phyloP scores from a whole-genome alignment of 2,888 invertebrate species.

The Eupithecia insigniata region DNA sequence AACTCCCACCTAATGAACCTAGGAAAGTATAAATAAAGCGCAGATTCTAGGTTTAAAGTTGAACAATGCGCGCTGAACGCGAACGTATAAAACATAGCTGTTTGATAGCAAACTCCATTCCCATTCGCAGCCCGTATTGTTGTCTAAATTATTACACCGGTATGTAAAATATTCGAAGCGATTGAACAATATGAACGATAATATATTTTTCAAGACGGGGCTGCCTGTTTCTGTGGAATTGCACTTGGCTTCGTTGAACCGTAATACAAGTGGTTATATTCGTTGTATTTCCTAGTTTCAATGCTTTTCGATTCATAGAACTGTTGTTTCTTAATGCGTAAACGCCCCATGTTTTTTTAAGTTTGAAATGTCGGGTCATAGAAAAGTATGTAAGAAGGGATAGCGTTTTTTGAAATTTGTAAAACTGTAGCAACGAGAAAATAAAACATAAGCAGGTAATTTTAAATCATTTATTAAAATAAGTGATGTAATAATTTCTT shows the following conservation, averaged over 20 bases:
- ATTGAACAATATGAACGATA: slow-evolving; percentile 57
- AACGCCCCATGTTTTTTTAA: neutral
- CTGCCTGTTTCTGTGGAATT: slow-evolving; percentile 53
- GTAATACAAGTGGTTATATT: slow-evolving; percentile 38
- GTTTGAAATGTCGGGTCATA: neutral
- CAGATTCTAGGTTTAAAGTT: neutral
- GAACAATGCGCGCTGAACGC: slow-evolving; percentile 19
- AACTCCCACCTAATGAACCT: neutral
- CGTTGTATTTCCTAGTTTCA: neutral
- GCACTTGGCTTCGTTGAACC: slow-evolving; percentile 50
- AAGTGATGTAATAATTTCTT: slow-evolving; percentile 81
- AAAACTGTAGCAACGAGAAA: neutral
- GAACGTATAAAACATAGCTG: slow-evolving; percentile 13
- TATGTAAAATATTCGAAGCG: slow-evolving; percentile 55
- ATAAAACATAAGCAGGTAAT: slow-evolving; percentile 46
- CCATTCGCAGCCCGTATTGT: slow-evolving; percentile 50
- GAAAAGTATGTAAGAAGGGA: neutral
- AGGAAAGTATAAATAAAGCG: neutral
- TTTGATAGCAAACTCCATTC: slow-evolving; percentile 34
- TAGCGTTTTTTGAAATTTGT: neutral
- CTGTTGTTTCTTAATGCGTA: neutral
- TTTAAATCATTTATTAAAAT: slow-evolving; percentile 83
- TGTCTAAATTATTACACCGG: slow-evolving; percentile 55
- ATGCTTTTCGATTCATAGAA: neutral
- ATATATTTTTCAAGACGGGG: slow-evolving; percentile 65